These are phyloP conservation scores for Aspiorhynchus laticeps DNA, from an alignment of 2,113 vertebrate genomes.

Conservation along the genomic window DNA sequence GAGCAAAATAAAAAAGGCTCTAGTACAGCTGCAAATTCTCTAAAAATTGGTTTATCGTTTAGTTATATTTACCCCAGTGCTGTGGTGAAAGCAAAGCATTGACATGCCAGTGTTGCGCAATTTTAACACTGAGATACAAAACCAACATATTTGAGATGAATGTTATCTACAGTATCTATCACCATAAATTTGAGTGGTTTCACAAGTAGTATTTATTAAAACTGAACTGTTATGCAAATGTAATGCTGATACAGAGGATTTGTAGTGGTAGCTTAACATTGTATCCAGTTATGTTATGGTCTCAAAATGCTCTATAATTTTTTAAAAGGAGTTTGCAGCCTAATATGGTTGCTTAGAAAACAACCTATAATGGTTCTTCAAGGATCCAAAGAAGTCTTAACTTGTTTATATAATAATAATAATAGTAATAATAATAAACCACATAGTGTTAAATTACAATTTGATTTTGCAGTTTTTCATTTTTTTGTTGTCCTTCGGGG, in stretches of 20 bases:
- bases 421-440: background rate
- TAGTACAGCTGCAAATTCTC: background rate
- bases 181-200: background rate
- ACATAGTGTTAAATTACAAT: background rate
- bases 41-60: background rate
- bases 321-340: too few species aligned
- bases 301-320: background rate
- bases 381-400: background rate
- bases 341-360: background rate
- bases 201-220: background rate
- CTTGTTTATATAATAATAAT: background rate
- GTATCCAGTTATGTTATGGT: background rate
- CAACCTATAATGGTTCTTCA: background rate
- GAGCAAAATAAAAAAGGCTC: background rate
- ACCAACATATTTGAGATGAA: background rate
- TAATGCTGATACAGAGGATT: background rate
- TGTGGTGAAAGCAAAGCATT: background rate
- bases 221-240: background rate
- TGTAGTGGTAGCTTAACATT: background rate
- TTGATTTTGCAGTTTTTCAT: background rate
- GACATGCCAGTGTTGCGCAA: background rate
- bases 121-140: background rate
- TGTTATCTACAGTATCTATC: background rate
- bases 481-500: background rate
- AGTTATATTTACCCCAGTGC: conserved; percentile 3